Percentiles rank a stretch among this genome's conserved stretches.
These are phyloP conservation scores for Emys orbicularis DNA, from an alignment of 2,797 vertebrate species.

Conservation along the genomic window DNA sequence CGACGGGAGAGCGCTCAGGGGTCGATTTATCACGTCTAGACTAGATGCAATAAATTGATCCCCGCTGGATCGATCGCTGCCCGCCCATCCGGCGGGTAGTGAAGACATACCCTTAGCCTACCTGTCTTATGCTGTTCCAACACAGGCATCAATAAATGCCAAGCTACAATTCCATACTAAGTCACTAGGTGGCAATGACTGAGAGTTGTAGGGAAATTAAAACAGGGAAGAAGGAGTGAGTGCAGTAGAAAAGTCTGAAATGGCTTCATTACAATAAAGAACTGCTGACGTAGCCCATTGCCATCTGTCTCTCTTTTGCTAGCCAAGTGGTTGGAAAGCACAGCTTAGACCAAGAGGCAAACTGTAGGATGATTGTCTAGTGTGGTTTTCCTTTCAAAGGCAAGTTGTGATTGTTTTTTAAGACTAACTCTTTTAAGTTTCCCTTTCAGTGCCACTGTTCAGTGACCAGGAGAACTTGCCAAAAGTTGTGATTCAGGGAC, in stretches of 20 bases:
- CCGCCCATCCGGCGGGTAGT: no score
- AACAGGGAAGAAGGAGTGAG: background rate
- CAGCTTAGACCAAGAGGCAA: background rate
- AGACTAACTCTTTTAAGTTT: background rate
- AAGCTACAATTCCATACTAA: background rate
- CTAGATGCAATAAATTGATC: no score
- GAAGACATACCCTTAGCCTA: background rate
- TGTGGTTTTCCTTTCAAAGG: background rate
- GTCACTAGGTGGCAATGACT: background rate
- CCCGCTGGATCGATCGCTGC: no score
- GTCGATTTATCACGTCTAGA: no score
- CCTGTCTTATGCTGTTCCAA: background rate
- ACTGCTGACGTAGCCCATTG: background rate
- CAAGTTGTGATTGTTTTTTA: background rate
- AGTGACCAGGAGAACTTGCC: background rate
- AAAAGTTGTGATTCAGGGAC: background rate
- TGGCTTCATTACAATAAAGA: background rate
- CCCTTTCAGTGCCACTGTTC: background rate
- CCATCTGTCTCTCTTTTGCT: background rate
- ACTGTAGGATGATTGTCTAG: background rate
- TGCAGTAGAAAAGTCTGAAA: background rate
- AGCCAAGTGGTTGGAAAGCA: background rate
- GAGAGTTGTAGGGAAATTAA: background rate
- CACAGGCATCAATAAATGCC: background rate
- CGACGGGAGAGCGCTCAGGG: no score